Base-by-base conservation (phyloP, 2,888 invertebrate genomes). In the Abrostola triplasia region DNA sequence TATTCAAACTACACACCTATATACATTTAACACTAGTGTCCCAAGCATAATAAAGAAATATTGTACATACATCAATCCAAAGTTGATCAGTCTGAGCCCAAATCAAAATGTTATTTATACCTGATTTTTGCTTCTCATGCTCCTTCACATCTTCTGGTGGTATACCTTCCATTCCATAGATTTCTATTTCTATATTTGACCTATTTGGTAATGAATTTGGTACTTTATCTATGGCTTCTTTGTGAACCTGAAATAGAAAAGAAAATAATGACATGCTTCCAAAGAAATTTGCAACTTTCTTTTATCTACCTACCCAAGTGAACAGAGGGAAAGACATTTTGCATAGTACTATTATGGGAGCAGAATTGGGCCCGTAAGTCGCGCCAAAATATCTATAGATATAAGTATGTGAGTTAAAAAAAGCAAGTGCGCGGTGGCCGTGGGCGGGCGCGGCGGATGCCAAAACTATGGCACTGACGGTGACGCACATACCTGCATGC, bases 91-190 rank as follows among this genome's bases (percentile, higher is more conserved):
- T 81, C 79, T 83, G 73, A 75, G 78, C 64, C 72, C 77, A 83
- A 86, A 74, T 64, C 74, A 76, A 84, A 83, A 77, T 73, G 66
- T 24, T 87, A 87, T 91, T 90, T 92, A 93, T 94, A 95, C 95
- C 95, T 92, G 96, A 95, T 88, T 98, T 97, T 88, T 98, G 97
- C 83, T 97, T 96, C 93, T 99, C 99, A 93, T 99, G 99, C 88
- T 98, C 98, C 89, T 97, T 97, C 73, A 99, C 91, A 95, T 99
- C 99, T 83, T 98, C 98, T 60, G 98, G 96, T 38, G 99, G 99
- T 86, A 99, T 99, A 81, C 99, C 99, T 96, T 99, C 99, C 99
- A 99, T 99, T 79, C 99, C 99, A 95, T 99, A 99, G 87, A 99
- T 99, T 96, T 99, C 99, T 91, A 99, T 98, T 95, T 99, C 99